A percentile compares a stretch with the other conserved stretches of the same genome.
phyloP scores from a whole-genome alignment of 2,888 invertebrate species.

The Cheilosia variabilis region DNA sequence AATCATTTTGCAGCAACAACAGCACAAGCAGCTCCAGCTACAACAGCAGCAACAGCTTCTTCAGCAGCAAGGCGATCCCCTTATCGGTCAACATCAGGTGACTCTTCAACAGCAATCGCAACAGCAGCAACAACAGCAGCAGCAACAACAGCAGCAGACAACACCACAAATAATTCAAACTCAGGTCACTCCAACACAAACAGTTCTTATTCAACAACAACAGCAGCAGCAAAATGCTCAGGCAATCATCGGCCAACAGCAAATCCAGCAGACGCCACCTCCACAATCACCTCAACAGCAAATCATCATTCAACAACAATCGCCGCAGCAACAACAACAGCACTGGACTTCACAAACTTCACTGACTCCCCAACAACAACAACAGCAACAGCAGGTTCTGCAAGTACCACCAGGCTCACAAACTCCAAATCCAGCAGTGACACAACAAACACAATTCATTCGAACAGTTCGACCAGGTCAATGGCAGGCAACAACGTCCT shows the following conservation, averaged over 20 bases:
- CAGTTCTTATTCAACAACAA: conserved; percentile 81
- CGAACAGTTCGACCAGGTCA: conserved; percentile 77
- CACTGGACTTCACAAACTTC: conserved; percentile 84
- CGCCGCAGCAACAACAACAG: conserved; percentile 81
- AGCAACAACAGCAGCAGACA: conserved; percentile 78
- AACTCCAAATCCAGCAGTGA: conserved; percentile 76
- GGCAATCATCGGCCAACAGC: conserved; percentile 76
- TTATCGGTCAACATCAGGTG: conserved; percentile 77
- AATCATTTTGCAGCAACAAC: conserved; percentile 84
- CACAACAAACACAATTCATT: conserved; percentile 80
- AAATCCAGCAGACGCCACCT: conserved; percentile 80
- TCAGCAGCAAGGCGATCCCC: conserved; percentile 77
- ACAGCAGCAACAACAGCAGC: conserved; percentile 78
- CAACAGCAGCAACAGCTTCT: conserved; percentile 84
- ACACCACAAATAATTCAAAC: conserved; percentile 66
- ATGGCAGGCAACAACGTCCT: conserved; percentile 77
- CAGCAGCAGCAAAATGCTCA: conserved; percentile 78
- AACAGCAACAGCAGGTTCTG: conserved; percentile 86
- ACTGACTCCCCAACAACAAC: conserved; percentile 80
- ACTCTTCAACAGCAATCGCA: conserved; percentile 84
- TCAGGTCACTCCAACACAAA: conserved; percentile 80
- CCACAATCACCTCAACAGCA: conserved; percentile 83
- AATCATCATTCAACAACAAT: conserved; percentile 86
- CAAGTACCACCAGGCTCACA: conserved; percentile 81
- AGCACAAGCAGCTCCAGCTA: conserved; percentile 86